Conservation (phyloP, 2,888 invertebrate genomes). For the Drosophila heteroneura region DNA sequence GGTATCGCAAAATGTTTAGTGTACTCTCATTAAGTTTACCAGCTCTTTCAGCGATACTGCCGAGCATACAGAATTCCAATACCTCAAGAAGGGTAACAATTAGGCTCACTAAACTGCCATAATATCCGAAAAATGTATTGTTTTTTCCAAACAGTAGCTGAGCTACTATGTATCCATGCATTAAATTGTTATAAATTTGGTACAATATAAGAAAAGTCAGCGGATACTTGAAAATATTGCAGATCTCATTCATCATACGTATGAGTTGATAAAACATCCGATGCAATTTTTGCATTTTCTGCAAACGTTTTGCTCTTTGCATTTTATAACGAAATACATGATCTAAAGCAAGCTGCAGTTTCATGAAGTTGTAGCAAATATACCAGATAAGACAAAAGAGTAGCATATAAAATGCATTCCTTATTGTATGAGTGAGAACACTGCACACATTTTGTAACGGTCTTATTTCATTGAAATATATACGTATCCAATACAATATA, state of each 20-base stretch:
- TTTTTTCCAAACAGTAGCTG: not conserved
- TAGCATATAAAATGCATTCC: not conserved
- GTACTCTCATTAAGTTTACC: not conserved
- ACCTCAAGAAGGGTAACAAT: not conserved
- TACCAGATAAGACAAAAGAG: constrained; percentile 1
- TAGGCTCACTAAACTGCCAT: fast-evolving
- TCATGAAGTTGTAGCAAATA: not conserved
- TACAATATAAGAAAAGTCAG: too few relatives aligned
- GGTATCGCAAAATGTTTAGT: too few relatives aligned
- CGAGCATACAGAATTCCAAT: not conserved
- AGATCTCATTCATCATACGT: too few relatives aligned
- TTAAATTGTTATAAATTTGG: too few relatives aligned
- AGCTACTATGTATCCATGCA: not conserved
- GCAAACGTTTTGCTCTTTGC: too few relatives aligned
- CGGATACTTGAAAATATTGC: too few relatives aligned
- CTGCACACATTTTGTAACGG: too few relatives aligned
- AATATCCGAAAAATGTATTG: fast-evolving
- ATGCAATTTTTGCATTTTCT: too few relatives aligned
- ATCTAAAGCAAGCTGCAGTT: too few relatives aligned
- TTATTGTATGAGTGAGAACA: not conserved
- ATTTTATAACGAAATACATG: too few relatives aligned
- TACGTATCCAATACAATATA: not conserved
- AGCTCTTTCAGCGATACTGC: not conserved
- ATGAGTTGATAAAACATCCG: too few relatives aligned
- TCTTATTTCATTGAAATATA: not conserved